phyloP scores from a whole-genome alignment of 2,113 vertebrate species.

The Crotalus viridis region DNA sequence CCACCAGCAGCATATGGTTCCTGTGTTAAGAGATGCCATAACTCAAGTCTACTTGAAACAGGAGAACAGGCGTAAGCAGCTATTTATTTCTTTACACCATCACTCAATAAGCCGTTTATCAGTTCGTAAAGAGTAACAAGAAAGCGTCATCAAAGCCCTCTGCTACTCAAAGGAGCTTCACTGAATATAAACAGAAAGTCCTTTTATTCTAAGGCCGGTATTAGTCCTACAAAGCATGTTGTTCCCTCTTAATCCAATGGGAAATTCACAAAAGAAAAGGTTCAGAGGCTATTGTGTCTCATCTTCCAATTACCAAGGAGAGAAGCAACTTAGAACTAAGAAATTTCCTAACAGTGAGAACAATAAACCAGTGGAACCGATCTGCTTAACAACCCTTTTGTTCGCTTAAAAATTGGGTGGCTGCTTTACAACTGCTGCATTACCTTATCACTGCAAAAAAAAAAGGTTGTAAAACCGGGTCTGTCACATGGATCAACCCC shows the following conservation, averaged over 20 bases:
- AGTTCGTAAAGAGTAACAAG: not conserved
- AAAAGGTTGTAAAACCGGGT: not conserved
- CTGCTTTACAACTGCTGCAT: not conserved
- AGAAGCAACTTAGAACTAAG: no score
- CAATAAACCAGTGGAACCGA: not conserved
- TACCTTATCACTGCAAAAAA: not conserved
- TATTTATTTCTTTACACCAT: not conserved
- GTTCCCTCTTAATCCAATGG: not conserved
- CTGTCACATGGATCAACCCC: not conserved
- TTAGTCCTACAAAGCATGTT: not conserved
- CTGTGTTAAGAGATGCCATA: not conserved
- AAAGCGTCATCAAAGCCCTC: not conserved
- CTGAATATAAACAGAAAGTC: not conserved
- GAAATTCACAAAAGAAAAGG: not conserved
- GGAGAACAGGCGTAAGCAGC: not conserved
- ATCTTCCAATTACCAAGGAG: not conserved
- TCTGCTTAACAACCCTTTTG: not conserved
- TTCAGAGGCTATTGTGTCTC: not conserved
- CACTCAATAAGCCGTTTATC: not conserved
- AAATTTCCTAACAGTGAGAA: no score
- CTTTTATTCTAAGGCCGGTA: not conserved
- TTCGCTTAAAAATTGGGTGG: not conserved
- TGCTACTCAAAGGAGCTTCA: not conserved
- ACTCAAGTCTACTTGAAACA: not conserved
- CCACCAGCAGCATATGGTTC: not conserved